A percentile compares a stretch with the other conserved stretches of the same genome.
Evolutionary conservation across 2,888 invertebrate genomes (phyloP).

Genomic region (Plemyria rubiginata): DNA sequence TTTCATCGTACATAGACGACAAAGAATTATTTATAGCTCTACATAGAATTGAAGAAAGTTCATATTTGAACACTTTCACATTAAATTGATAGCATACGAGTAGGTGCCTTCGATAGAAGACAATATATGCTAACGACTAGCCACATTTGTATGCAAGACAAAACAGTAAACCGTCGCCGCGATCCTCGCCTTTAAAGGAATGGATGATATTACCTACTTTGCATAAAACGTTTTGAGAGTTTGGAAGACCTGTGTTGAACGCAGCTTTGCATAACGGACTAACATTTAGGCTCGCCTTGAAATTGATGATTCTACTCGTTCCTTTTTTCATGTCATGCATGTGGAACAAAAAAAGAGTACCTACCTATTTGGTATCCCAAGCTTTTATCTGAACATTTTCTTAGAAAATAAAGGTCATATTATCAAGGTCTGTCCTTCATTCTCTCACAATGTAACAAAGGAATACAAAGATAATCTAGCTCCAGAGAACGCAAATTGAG

Average conservation of each 20-base stretch:
- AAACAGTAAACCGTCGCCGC: slow-evolving; percentile 50
- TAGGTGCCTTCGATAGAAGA: slow-evolving; percentile 24
- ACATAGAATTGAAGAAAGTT: no score
- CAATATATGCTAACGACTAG: slow-evolving; percentile 44
- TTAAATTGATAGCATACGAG: not conserved
- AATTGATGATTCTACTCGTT: slow-evolving; percentile 49
- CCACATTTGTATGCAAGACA: slow-evolving; percentile 61
- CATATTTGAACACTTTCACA: no score
- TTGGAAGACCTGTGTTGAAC: slow-evolving; percentile 53
- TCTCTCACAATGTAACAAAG: slow-evolving; percentile 21
- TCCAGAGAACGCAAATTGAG: slow-evolving; percentile 18
- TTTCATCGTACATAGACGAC: no score
- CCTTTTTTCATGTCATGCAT: slow-evolving; percentile 12
- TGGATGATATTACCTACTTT: slow-evolving; percentile 62
- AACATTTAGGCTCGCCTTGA: slow-evolving; percentile 51
- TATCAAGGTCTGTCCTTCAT: slow-evolving; percentile 26
- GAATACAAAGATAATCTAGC: slow-evolving; percentile 26
- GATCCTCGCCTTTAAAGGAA: slow-evolving; percentile 53
- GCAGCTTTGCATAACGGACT: slow-evolving; percentile 60
- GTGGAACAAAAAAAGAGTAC: slow-evolving; percentile 8
- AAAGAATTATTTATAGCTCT: no score
- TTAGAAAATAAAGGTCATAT: slow-evolving; percentile 29
- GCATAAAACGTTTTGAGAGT: slow-evolving; percentile 61
- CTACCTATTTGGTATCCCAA: slow-evolving; percentile 7
- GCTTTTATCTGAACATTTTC: slow-evolving; percentile 20